Conservation (phyloP, 2,888 invertebrate genomes). For the Apotomis betuletana region DNA sequence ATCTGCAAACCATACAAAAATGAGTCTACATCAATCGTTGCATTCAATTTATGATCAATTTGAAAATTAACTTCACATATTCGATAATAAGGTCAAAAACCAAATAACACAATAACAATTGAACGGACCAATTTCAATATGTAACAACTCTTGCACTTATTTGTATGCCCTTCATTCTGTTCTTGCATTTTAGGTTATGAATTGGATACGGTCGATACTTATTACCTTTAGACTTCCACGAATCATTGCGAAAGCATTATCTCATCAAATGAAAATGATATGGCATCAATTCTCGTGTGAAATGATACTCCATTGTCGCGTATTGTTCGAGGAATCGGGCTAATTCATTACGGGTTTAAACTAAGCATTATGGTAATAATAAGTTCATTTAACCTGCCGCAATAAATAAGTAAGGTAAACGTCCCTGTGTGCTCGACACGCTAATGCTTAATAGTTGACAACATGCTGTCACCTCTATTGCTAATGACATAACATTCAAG, state of each 20-base stretch:
- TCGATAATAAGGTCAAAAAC: not conserved
- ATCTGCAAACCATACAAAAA: too few relatives aligned
- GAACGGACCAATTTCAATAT: not conserved
- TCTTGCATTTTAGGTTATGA: not conserved
- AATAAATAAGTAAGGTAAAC: constrained; percentile 13
- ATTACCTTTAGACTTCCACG: not conserved
- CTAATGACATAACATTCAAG: too few relatives aligned
- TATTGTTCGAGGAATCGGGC: constrained; percentile 36
- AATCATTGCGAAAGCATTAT: constrained; percentile 41
- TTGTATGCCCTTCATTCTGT: not conserved
- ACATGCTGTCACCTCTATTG: too few relatives aligned
- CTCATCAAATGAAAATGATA: constrained; percentile 42
- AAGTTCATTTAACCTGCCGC: constrained; percentile 12
- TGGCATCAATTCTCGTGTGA: constrained; percentile 41
- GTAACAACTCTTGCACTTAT: not conserved
- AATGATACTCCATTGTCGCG: constrained; percentile 37
- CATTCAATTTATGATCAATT: not conserved
- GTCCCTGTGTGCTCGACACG: too few relatives aligned
- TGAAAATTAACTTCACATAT: not conserved
- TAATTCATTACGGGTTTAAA: constrained; percentile 35
- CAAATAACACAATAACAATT: not conserved
- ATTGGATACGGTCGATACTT: not conserved
- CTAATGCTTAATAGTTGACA: too few relatives aligned
- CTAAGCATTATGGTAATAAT: constrained; percentile 26
- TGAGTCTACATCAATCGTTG: not conserved